Evolutionary conservation across 2,888 invertebrate species (phyloP).

Genomic region (Sphinx pinastri): DNA sequence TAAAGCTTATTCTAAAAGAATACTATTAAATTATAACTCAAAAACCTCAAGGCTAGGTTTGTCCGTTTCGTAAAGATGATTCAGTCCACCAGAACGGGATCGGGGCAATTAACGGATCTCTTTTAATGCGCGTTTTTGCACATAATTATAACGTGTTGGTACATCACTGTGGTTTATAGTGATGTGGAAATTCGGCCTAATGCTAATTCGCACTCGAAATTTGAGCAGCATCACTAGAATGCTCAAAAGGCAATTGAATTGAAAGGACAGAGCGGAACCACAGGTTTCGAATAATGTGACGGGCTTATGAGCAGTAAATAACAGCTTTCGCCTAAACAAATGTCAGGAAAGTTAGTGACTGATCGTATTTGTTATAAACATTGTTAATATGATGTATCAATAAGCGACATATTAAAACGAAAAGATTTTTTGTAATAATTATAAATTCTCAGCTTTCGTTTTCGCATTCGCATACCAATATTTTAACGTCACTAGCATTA

Average conservation of each 20-base stretch:
- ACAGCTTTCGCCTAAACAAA: too few relatives aligned
- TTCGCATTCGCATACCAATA: not conserved
- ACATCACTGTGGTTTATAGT: conserved; percentile 33
- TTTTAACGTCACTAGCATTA: not conserved
- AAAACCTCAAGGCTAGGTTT: conserved; percentile 12
- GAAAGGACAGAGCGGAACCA: too few relatives aligned
- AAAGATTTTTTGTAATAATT: not conserved
- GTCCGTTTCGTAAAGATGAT: conserved; percentile 23
- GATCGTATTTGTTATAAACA: too few relatives aligned
- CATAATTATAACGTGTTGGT: conserved; percentile 32
- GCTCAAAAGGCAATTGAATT: too few relatives aligned
- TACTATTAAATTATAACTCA: not conserved
- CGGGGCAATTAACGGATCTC: conserved; percentile 60
- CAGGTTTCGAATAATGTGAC: too few relatives aligned
- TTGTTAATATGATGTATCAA: too few relatives aligned
- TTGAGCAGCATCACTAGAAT: not conserved
- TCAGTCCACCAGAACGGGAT: conserved; percentile 42
- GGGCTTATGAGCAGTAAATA: too few relatives aligned
- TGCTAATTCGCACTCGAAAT: conserved; percentile 27
- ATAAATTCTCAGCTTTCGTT: not conserved
- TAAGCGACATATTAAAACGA: too few relatives aligned
- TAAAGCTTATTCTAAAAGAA: not conserved
- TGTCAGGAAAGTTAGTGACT: too few relatives aligned
- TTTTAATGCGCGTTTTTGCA: conserved; percentile 43
- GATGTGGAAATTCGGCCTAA: conserved; percentile 18